Conservation (phyloP, 2,113 vertebrate genomes). For the Gallinago media region DNA sequence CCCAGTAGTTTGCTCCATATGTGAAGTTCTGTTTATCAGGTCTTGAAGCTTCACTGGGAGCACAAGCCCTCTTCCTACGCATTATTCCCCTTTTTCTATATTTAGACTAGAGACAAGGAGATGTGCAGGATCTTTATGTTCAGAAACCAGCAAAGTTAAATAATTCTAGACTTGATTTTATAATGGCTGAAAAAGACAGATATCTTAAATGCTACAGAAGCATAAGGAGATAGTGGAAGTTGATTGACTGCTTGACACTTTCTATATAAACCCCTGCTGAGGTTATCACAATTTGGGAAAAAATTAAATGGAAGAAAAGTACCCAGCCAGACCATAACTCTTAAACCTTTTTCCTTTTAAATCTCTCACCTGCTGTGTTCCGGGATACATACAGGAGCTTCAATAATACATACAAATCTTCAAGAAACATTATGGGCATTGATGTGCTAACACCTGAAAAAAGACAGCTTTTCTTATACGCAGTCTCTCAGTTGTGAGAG, state of each 20-base stretch:
- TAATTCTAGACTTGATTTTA: not conserved
- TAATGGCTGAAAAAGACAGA: not conserved
- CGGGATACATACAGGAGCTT: not conserved
- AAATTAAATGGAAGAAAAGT: not conserved
- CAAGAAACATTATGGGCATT: not conserved
- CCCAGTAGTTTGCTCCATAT: not conserved
- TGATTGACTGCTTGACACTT: not conserved
- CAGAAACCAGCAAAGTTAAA: not conserved
- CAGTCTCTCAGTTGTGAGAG: not conserved
- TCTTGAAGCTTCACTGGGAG: not conserved
- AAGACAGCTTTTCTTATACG: not conserved
- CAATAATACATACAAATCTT: not conserved
- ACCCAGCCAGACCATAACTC: not conserved
- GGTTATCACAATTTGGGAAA: not conserved
- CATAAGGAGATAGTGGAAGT: not conserved
- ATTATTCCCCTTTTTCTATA: not conserved
- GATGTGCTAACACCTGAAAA: not conserved
- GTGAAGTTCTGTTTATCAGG: not conserved
- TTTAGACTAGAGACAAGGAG: not conserved
- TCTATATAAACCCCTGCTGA: not conserved
- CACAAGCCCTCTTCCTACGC: rapidly evolving
- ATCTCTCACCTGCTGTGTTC: not conserved
- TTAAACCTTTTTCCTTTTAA: not conserved
- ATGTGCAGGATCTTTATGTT: not conserved
- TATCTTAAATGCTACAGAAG: not conserved